Conservation (phyloP, 2,888 invertebrate species). For the Callosobruchus maculatus region DNA sequence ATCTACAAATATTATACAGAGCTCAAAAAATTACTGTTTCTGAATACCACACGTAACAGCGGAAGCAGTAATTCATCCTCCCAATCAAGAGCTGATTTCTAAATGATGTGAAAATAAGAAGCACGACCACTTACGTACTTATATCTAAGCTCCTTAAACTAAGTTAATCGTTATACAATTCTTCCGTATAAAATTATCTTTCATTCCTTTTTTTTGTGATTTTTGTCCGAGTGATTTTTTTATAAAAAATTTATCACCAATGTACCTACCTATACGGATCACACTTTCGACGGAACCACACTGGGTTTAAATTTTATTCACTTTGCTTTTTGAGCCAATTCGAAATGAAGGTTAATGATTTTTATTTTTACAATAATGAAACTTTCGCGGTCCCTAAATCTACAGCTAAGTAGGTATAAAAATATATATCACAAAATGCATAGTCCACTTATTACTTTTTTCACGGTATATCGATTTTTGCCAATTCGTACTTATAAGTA, state of each 20-base stretch:
- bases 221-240: conserved; percentile 24
- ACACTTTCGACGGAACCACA: conserved; percentile 27
- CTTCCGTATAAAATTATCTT: conserved; percentile 21
- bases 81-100: conserved; percentile 39
- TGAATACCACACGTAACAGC: conserved; percentile 22
- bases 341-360: conserved; percentile 19
- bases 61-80: conserved; percentile 39
- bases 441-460: conserved; percentile 22
- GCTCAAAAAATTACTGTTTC: not conserved
- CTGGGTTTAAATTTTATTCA: conserved; percentile 11
- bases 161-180: conserved; percentile 32
- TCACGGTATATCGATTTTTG: conserved; percentile 20
- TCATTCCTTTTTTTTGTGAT: conserved; percentile 20
- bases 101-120: conserved; percentile 13
- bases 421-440: conserved; percentile 42
- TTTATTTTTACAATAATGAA: conserved; percentile 7
- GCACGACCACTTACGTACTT: conserved; percentile 20
- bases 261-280: conserved; percentile 26
- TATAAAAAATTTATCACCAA: conserved; percentile 37
- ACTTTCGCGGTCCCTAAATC: conserved; percentile 24
- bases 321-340: conserved; percentile 31
- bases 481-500: conserved; percentile 20
- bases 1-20: not conserved
- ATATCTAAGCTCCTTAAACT: conserved; percentile 22
- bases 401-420: conserved; percentile 34